Evolutionary conservation across 2,797 vertebrate genomes (phyloP), one percentile per base, ranked within the genome.

Genomic region (Tadarida brasiliensis): DNA sequence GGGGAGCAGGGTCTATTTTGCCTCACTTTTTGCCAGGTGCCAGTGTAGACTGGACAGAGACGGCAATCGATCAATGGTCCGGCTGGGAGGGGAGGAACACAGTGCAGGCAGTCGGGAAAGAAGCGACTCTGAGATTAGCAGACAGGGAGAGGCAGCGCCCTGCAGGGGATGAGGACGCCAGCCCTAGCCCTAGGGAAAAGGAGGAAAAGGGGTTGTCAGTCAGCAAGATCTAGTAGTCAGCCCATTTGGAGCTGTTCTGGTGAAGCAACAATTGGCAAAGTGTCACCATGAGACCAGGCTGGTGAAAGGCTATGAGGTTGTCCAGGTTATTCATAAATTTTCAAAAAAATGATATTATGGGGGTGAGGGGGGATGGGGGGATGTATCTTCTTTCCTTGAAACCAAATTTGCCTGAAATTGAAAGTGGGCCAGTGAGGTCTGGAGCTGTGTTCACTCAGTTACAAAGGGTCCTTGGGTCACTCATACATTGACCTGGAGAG

Each of bases 81-180:
- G 3, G 44, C 39, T 30, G 1, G 6, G 24, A 39, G 67, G 70
- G 11, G 28, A 70, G 33, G 56, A 71, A 7, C 11, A 35, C 51
- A 56, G n/a, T 35, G 39, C 44, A 68, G 57, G 12, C 1, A 5
- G 2, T 16, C 4, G 11, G 8, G 56, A 61, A 71, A 30, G 81
- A n/a, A 67, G 65, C 26, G 12, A 12, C 24, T 65, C 47, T 1
- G 0, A 61, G 61, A 47, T 57, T 6, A n/a, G 78, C 0, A 17
- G 51, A n/a, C n/a, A n/a, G n/a, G n/a, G 33, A 88, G 77, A 39
- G 0, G 0, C 11, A 0, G 1, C 10, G 7, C 14, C 56, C 14
- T 30, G n/a, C 7, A 26, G 39, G 7, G 35, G 67, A 73, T 5
- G 24, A 65, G n/a, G 87, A 67, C 33, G 30, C 28, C 59, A 47